Evolutionary conservation across 23 tunicate species (phyloP), one percentile per base, ranked within the genome.

Genomic region (Trididemnum clinides): DNA sequence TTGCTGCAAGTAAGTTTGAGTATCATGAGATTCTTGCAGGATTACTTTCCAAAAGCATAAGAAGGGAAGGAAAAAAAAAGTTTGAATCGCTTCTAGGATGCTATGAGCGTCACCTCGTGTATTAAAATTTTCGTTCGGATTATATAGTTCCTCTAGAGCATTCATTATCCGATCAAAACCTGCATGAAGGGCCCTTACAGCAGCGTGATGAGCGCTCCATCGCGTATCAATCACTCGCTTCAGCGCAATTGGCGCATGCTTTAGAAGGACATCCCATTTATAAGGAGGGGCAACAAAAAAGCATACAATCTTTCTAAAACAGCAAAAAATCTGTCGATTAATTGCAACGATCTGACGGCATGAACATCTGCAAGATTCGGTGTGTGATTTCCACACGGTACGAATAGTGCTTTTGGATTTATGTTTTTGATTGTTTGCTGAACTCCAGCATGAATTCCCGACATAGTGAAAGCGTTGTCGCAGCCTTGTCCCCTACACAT

Each of bases 211-310:
- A 36, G 74, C 85, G 74, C 85, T 81, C 85, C 73, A 81, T 81
- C 85, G 85, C 74, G 85, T 81, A 81, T 81, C 85, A 81, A 81
- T 81, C 85, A 81, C 85, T 81, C 85, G 74, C 85, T 81, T 81
- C 74, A 81, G 85, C 51, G 74, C 73, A 74, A 63, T 81, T 81
- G 85, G 85, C 85, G 85, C 85, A 81, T 81, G 85, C 85, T 81
- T 63, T n/a, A 81, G 85, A 81, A 81, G 85, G 85, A 81, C 85
- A 62, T 81, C 85, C 85, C 73, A 81, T 81, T 28, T 81, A 62
- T 81, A 74, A 81, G 85, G 57, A 81, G 85, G 64, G 85, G 85
- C 85, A 81, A 74, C 73, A 81, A 81, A 81, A 81, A 81, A 62
- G 57, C 85, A 81, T 81, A 81, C 73, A 81, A 29, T 81, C 85